Conservation (phyloP, 2,888 invertebrate species). For the Erebia aethiops region DNA sequence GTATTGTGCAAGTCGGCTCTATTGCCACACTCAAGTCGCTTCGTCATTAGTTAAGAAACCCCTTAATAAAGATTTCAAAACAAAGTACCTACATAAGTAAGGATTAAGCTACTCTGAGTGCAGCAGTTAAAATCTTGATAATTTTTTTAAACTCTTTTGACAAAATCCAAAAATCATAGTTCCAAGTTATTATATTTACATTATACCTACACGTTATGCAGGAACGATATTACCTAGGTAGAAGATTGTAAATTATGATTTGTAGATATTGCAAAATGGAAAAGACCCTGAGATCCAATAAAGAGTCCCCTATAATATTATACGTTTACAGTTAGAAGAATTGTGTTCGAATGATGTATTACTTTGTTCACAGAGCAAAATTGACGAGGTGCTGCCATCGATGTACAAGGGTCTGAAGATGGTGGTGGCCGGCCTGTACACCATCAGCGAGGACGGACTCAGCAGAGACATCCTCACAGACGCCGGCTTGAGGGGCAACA, state of each 20-base stretch:
- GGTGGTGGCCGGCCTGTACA: conserved; percentile 87
- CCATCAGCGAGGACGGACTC: conserved; percentile 84
- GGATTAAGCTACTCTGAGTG: no score
- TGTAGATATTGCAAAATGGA: conserved; percentile 1
- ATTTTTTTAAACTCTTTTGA: no score
- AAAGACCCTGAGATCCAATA: conserved; percentile 12
- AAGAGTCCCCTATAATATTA: not conserved
- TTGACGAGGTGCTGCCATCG: conserved; percentile 75
- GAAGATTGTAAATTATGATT: not conserved
- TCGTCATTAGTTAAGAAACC: no score
- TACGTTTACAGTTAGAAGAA: not conserved
- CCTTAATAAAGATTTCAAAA: no score
- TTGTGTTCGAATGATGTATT: conserved; percentile 11
- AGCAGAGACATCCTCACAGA: conserved; percentile 61
- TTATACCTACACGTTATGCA: no score
- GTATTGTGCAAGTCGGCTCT: no score
- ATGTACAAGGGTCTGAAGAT: conserved; percentile 87
- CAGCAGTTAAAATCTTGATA: no score
- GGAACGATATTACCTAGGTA: no score
- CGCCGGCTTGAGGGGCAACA: conserved; percentile 65
- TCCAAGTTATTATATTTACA: no score
- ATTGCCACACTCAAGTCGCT: no score
- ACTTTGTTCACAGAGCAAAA: conserved; percentile 60
- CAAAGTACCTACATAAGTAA: no score
- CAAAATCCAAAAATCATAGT: no score